phyloP scores from a whole-genome alignment of 1,140 invertebrate species.

The Eulimnadia texana region DNA sequence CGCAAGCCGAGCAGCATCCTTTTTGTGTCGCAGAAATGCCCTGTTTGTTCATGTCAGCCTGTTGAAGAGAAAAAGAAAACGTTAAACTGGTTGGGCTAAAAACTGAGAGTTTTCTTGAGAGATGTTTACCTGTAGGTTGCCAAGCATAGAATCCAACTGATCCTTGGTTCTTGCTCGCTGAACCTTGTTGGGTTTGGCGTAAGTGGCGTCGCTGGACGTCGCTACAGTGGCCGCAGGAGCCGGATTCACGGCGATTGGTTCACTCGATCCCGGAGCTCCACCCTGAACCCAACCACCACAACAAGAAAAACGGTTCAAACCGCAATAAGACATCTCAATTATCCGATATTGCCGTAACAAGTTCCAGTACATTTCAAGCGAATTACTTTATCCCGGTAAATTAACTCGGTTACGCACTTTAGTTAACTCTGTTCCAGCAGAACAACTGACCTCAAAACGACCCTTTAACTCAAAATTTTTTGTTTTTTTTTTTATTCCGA shows the following conservation, averaged over 20 bases:
- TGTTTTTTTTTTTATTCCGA: too few species aligned
- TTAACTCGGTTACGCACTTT: too few species aligned
- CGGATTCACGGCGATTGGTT: conserved; percentile 1
- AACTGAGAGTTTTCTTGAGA: conserved; percentile 22
- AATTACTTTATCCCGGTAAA: too few species aligned
- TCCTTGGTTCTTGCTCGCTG: conserved; percentile 27
- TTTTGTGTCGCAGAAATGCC: conserved; percentile 94
- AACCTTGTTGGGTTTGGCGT: conserved; percentile 53
- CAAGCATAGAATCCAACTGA: conserved; percentile 85
- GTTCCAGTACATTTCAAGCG: too few species aligned
- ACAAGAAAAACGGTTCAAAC: too few species aligned
- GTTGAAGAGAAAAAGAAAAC: conserved; percentile 13
- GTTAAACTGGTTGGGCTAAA: conserved; percentile 30
- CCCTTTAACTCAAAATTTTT: too few species aligned
- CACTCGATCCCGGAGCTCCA: conserved; percentile 2
- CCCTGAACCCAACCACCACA: not conserved
- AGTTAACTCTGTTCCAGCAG: too few species aligned
- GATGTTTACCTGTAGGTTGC: conserved; percentile 50
- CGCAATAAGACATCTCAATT: too few species aligned
- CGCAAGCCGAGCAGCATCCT: conserved; percentile 93
- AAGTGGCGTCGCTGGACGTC: conserved; percentile 48
- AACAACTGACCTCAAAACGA: too few species aligned
- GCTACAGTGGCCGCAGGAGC: not conserved
- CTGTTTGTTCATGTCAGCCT: conserved; percentile 86
- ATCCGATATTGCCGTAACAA: too few species aligned